Percentiles rank a stretch among this genome's conserved stretches.
These are phyloP conservation scores for Ivindomyrus marchei DNA, from an alignment of 2,113 vertebrate species.

Conservation along the genomic window DNA sequence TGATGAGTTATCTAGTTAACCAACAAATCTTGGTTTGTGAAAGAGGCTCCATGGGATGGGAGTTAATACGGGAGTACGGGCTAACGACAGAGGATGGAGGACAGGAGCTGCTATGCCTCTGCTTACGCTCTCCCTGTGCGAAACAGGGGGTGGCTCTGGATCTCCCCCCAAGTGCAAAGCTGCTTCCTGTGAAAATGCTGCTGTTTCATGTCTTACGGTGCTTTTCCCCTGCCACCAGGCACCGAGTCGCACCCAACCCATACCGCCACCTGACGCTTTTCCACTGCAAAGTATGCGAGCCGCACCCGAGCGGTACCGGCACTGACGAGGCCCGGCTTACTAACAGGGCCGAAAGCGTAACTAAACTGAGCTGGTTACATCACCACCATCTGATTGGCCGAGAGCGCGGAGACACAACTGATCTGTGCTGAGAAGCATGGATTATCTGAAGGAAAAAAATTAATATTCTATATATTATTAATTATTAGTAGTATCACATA, in stretches of 20 bases:
- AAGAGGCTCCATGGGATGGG: background rate
- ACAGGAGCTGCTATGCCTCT: background rate
- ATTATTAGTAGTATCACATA: too few species aligned
- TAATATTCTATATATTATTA: too few species aligned
- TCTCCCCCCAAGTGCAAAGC: background rate
- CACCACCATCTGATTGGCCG: too few species aligned
- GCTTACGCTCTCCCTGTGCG: background rate
- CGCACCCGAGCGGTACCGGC: too few species aligned
- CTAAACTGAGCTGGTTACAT: too few species aligned
- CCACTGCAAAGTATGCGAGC: too few species aligned
- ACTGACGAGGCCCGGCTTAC: too few species aligned
- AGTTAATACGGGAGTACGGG: background rate
- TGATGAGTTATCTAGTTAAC: background rate
- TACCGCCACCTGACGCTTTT: too few species aligned
- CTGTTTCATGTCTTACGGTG: background rate
- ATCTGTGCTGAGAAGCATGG: too few species aligned
- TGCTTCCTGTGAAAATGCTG: background rate
- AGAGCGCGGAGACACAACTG: too few species aligned
- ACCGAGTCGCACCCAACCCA: background rate
- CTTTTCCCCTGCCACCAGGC: background rate
- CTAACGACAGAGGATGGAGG: background rate
- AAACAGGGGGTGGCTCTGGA: background rate
- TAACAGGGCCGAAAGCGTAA: too few species aligned
- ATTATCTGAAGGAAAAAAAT: too few species aligned
- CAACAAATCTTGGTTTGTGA: background rate